Percentiles rank a stretch among this genome's conserved stretches.
Conservation (phyloP, 2,797 vertebrate species). For the Melanogrammus aeglefinus region DNA sequence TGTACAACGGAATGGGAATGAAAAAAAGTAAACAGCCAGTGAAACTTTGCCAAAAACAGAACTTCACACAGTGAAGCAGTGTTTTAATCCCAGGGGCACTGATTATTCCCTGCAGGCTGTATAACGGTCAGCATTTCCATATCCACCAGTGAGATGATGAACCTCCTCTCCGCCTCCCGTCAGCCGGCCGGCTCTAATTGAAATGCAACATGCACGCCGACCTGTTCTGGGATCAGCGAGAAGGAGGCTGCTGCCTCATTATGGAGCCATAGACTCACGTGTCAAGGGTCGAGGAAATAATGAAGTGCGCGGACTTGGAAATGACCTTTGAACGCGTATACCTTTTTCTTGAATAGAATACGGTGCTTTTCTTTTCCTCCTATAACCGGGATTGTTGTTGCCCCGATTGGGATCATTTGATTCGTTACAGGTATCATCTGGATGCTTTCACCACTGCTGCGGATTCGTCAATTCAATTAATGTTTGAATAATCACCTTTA, state of each 20-base stretch:
- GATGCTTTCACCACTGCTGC: background rate
- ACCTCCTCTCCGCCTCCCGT: conserved; percentile 31
- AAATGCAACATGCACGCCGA: conserved; percentile 60
- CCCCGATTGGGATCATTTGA: background rate
- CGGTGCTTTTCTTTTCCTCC: background rate
- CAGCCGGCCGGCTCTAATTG: conserved; percentile 57
- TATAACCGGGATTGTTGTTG: background rate
- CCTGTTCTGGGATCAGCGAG: conserved; percentile 56
- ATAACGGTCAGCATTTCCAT: background rate
- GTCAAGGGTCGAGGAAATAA: conserved; percentile 93
- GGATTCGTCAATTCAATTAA: background rate
- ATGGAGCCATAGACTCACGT: conserved; percentile 82
- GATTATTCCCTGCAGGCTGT: background rate
- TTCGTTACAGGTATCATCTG: background rate
- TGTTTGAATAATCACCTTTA: background rate
- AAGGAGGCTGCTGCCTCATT: conserved; percentile 72
- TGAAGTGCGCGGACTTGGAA: conserved; percentile 92
- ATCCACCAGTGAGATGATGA: conserved; percentile 3
- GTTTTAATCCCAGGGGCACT: background rate
- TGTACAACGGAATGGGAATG: background rate
- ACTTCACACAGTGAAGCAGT: background rate
- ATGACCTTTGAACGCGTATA: conserved; percentile 47
- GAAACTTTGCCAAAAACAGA: background rate
- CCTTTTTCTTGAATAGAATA: conserved; percentile 12
- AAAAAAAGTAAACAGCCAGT: background rate